Conservation (phyloP, 2,113 vertebrate genomes). For the Syrmaticus mikado region DNA sequence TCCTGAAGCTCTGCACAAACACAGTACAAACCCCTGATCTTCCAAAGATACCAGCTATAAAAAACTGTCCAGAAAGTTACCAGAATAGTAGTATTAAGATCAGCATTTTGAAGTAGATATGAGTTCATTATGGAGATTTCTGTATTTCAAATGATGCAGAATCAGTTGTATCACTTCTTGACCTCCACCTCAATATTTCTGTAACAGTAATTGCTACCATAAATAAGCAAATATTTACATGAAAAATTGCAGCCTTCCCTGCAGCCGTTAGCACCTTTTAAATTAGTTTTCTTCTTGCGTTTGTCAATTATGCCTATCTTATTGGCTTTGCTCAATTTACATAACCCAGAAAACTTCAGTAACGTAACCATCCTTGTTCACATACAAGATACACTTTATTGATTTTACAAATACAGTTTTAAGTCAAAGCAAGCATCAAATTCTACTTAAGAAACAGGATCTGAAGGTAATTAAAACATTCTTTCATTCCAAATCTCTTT, state of each 20-base stretch:
- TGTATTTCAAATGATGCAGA: not conserved
- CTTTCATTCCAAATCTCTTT: not conserved
- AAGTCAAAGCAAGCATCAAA: not conserved
- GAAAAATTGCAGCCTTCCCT: slow-evolving; percentile 6
- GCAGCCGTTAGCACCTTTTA: slow-evolving; percentile 8
- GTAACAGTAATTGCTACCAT: slow-evolving; percentile 12
- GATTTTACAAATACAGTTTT: slow-evolving; percentile 24
- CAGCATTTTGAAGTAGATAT: not conserved
- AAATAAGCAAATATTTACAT: slow-evolving; percentile 34
- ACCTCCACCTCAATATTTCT: not conserved
- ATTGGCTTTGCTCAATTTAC: slow-evolving; percentile 59
- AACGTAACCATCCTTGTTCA: not conserved
- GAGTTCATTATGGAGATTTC: not conserved
- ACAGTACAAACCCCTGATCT: not conserved
- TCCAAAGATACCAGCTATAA: not conserved
- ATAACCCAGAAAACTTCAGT: slow-evolving; percentile 9
- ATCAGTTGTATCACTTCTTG: not conserved
- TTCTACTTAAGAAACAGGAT: slow-evolving; percentile 23
- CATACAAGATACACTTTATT: slow-evolving; percentile 19
- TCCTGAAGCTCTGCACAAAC: not conserved
- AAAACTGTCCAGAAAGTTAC: not conserved
- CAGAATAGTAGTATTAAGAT: not conserved
- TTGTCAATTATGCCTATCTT: slow-evolving; percentile 3
- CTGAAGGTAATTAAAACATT: slow-evolving; percentile 1
- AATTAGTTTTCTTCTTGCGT: slow-evolving; percentile 36